Evolutionary conservation across 2,797 vertebrate species (phyloP).

Genomic region (Ptychobarbus kaznakovi): DNA sequence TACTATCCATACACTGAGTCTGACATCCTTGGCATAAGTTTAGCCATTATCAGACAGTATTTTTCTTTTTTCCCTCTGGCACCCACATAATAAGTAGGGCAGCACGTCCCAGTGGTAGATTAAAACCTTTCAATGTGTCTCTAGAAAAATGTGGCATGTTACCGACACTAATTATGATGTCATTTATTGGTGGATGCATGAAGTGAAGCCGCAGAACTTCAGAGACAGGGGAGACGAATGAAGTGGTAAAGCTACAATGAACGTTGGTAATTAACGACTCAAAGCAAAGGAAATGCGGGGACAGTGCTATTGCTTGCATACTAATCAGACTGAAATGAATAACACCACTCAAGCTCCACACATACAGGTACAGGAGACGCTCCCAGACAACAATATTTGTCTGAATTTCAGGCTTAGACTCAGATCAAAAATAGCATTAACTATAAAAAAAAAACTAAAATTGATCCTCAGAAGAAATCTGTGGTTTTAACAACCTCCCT

Average conservation of each 20-base stretch:
- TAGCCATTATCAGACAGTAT: slow-evolving; percentile 23
- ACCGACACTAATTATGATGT: slow-evolving; percentile 60
- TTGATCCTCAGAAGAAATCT: neutral
- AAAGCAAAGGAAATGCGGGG: slow-evolving; percentile 62
- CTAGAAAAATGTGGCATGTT: slow-evolving; percentile 48
- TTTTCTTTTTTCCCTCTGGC: slow-evolving; percentile 13
- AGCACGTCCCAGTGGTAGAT: slow-evolving; percentile 43
- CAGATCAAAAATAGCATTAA: slow-evolving; percentile 10
- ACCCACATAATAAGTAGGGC: slow-evolving; percentile 52
- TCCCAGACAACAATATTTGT: slow-evolving; percentile 13
- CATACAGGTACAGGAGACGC: slow-evolving; percentile 10
- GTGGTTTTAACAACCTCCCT: neutral
- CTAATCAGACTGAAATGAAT: slow-evolving; percentile 64
- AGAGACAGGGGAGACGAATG: slow-evolving; percentile 68
- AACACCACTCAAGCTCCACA: slow-evolving; percentile 44
- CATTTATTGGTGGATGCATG: slow-evolving; percentile 63
- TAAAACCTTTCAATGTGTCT: slow-evolving; percentile 49
- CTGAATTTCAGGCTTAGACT: neutral
- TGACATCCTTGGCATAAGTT: neutral
- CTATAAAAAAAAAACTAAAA: neutral
- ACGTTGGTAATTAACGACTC: slow-evolving; percentile 74
- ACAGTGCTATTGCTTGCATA: slow-evolving; percentile 65
- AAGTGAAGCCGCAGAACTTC: slow-evolving; percentile 59
- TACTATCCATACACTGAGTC: neutral
- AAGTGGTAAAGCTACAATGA: slow-evolving; percentile 68